Conservation (phyloP, 2,113 vertebrate species). For the Spilogale gracilis region DNA sequence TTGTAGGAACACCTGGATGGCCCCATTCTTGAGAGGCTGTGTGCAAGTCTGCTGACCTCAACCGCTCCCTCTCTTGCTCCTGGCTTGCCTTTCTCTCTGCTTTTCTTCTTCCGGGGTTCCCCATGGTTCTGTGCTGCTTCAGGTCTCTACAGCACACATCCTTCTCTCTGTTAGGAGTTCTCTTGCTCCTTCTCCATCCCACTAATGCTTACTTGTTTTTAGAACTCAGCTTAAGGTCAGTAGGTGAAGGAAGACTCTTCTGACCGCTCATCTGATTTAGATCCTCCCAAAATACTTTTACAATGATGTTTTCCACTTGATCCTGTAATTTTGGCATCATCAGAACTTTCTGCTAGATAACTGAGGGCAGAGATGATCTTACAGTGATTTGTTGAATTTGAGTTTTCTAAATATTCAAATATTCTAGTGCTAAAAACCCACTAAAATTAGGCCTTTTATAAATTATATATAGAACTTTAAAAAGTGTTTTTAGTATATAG, state of each 20-base stretch:
- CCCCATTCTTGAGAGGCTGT: neutral
- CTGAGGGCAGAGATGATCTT: neutral
- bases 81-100: neutral
- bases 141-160: neutral
- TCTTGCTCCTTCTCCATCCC: neutral
- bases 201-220: neutral
- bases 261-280: neutral
- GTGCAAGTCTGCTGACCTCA: neutral
- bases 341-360: neutral
- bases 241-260: neutral
- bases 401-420: constrained; percentile 29
- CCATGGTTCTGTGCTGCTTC: neutral
- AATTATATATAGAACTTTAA: neutral
- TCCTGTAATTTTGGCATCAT: neutral
- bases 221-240: neutral
- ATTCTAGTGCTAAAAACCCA: neutral
- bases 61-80: neutral
- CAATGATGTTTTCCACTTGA: neutral
- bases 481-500: neutral
- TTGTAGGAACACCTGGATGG: neutral
- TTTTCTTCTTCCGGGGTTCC: neutral
- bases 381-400: constrained; percentile 6
- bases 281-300: neutral
- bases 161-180: neutral
- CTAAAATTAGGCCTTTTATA: constrained; percentile 10